phyloP scores from a whole-genome alignment of 2,888 invertebrate species.

The Maniola hyperantus region DNA sequence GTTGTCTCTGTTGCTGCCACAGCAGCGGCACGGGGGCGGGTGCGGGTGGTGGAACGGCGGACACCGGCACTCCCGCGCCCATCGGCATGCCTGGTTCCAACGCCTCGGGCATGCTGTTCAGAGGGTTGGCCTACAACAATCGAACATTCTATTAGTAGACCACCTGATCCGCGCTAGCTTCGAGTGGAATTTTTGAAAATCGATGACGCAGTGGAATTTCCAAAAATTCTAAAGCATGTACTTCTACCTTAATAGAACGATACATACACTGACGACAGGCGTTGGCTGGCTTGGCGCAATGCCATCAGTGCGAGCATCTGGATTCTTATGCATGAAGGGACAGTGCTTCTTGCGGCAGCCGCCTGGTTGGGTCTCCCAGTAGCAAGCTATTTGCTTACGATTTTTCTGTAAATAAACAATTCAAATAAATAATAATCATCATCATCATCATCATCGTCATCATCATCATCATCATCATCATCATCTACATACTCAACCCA shows the following conservation, averaged over 20 bases:
- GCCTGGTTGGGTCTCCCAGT: conserved; percentile 92
- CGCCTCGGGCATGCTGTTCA: conserved; percentile 41
- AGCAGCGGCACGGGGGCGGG: conserved; percentile 68
- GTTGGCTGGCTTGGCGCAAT: conserved; percentile 73
- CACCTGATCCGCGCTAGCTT: too few relatives aligned
- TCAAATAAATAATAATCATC: neutral
- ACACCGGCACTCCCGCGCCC: conserved; percentile 41
- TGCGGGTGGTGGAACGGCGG: conserved; percentile 47
- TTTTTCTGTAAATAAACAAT: conserved; percentile 84
- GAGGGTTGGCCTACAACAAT: conserved; percentile 39
- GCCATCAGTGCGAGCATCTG: conserved; percentile 75
- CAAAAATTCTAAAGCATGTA: too few relatives aligned
- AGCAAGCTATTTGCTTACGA: conserved; percentile 91
- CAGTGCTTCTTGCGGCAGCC: conserved; percentile 94
- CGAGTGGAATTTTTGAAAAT: too few relatives aligned
- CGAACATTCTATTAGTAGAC: too few relatives aligned
- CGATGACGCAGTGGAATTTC: neutral
- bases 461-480: neutral
- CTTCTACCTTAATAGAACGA: neutral
- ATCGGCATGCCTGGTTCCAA: conserved; percentile 40
- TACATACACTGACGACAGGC: conserved; percentile 54
- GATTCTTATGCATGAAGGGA: conserved; percentile 88
- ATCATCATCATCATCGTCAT: neutral
- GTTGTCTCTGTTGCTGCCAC: conserved; percentile 77
- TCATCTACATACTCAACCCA: too few relatives aligned